Evolutionary conservation across 2,797 vertebrate genomes (phyloP).

Genomic region (Eulemur albifrons): DNA sequence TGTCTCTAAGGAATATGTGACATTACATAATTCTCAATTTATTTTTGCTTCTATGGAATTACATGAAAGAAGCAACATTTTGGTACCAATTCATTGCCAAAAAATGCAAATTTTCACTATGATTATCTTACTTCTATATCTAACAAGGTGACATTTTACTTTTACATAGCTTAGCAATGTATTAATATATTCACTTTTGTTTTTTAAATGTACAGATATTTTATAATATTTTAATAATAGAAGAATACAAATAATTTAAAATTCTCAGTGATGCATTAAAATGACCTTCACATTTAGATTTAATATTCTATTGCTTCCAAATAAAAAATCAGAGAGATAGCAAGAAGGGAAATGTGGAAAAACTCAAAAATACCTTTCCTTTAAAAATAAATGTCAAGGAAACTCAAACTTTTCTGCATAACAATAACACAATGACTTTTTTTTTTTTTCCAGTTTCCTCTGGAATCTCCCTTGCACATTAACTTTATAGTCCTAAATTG

Average conservation of each 20-base stretch:
- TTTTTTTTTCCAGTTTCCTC: background rate
- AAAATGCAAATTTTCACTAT: background rate
- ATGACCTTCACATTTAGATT: conserved; percentile 30
- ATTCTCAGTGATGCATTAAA: background rate
- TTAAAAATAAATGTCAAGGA: background rate
- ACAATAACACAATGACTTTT: background rate
- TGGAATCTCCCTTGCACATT: background rate
- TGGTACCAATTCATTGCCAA: background rate
- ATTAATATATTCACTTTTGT: conserved; percentile 11
- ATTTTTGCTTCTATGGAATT: background rate
- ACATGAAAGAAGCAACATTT: background rate
- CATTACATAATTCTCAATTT: background rate
- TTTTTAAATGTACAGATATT: conserved; percentile 2
- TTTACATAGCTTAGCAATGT: background rate
- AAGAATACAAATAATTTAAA: conserved; percentile 5
- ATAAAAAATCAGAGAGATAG: background rate
- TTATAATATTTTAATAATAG: background rate
- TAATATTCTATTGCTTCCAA: background rate
- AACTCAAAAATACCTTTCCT: background rate
- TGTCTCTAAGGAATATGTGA: background rate
- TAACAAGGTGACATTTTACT: conserved; percentile 10
- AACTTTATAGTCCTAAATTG: background rate
- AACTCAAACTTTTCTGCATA: background rate
- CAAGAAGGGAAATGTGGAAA: background rate
- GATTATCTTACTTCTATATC: background rate